These are phyloP conservation scores for Microtus pennsylvanicus DNA, from an alignment of 2,113 vertebrate species.

Conservation along the genomic window DNA sequence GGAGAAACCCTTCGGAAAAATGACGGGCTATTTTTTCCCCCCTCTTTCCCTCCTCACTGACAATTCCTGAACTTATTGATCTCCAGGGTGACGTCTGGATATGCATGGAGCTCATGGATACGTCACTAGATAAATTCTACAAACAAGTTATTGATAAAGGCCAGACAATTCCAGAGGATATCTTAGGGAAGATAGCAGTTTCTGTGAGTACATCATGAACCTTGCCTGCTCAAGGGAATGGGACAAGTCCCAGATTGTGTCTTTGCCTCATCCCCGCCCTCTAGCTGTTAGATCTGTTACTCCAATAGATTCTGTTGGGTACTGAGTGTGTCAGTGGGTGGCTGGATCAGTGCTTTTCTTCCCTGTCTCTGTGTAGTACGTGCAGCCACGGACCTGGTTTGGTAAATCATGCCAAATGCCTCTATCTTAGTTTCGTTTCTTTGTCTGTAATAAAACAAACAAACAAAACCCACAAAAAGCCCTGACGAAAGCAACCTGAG, in stretches of 20 bases:
- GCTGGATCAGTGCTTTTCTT: background rate
- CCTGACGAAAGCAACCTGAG: background rate
- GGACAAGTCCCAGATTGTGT: background rate
- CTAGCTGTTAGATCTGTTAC: background rate
- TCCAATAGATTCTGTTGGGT: background rate
- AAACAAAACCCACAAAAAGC: too few species aligned
- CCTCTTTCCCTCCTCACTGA: background rate
- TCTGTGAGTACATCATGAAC: slow-evolving; percentile 89
- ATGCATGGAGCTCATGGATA: slow-evolving; percentile 99
- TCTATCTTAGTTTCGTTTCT: background rate
- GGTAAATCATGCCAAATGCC: background rate
- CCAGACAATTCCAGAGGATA: slow-evolving; percentile 95
- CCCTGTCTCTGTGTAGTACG: background rate
- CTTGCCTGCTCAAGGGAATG: background rate
- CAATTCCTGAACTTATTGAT: background rate
- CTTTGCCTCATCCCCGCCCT: background rate
- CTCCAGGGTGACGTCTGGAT: slow-evolving; percentile 97
- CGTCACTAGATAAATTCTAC: slow-evolving; percentile 98
- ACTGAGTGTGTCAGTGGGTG: background rate
- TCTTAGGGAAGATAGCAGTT: slow-evolving; percentile 97
- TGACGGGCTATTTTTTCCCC: background rate
- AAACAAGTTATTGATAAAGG: slow-evolving; percentile 97
- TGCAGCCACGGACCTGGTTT: background rate
- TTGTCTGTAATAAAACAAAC: background rate
- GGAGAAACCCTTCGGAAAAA: background rate